Evolutionary conservation across 2,888 invertebrate genomes (phyloP).

Genomic region (Brachylomia viminalis): DNA sequence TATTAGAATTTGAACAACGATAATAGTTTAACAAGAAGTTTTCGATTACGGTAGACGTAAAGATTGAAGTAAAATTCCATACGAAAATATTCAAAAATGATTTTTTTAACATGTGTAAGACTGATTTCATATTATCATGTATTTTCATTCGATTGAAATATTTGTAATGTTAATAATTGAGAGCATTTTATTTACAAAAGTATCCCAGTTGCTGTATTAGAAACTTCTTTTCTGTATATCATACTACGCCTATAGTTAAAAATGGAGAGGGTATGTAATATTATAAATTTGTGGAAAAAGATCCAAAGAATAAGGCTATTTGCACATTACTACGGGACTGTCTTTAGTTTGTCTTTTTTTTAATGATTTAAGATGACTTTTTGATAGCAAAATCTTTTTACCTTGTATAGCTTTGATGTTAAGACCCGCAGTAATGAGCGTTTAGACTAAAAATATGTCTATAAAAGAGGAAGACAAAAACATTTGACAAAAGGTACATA

Average conservation of each 20-base stretch:
- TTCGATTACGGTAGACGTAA: conserved; percentile 44
- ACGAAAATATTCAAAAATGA: conserved; percentile 61
- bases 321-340: neutral
- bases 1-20: conserved; percentile 63
- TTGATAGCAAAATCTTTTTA: neutral
- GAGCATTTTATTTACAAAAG: conserved; percentile 58
- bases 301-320: conserved; percentile 2
- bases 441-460: neutral
- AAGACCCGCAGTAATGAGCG: neutral
- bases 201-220: conserved; percentile 12
- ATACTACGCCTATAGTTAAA: neutral
- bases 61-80: conserved; percentile 47
- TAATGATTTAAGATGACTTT: neutral
- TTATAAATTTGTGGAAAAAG: neutral
- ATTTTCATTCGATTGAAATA: conserved; percentile 23
- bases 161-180: conserved; percentile 42
- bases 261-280: neutral
- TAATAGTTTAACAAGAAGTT: conserved; percentile 54
- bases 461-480: conserved; percentile 44
- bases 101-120: conserved; percentile 18
- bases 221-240: neutral
- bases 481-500: conserved; percentile 32
- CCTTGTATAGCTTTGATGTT: neutral
- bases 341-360: neutral
- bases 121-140: conserved; percentile 35